Evolutionary conservation across 1,140 invertebrate species (phyloP).

Genomic region (Pomacea maculata): DNA sequence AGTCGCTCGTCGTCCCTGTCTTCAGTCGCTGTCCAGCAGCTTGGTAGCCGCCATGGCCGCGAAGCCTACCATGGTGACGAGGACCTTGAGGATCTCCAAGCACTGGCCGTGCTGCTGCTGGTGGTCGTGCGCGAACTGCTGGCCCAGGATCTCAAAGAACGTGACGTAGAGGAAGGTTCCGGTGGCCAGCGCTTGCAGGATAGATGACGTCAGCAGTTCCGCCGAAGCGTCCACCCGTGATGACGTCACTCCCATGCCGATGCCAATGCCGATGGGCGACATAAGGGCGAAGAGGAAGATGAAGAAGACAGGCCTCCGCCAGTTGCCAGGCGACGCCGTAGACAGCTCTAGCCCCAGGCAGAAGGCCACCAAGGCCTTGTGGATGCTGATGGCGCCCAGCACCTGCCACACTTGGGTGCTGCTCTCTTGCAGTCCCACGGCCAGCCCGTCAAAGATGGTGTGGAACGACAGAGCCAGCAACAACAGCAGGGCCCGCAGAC

Average conservation of each 20-base stretch:
- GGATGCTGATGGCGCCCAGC: slow-evolving; percentile 70
- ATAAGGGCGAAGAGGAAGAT: slow-evolving; percentile 72
- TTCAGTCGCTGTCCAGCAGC: slow-evolving; percentile 25
- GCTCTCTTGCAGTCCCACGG: slow-evolving; percentile 53
- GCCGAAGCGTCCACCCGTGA: slow-evolving; percentile 30
- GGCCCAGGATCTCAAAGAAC: slow-evolving; percentile 87
- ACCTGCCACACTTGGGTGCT: slow-evolving; percentile 75
- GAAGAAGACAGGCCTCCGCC: slow-evolving; percentile 51
- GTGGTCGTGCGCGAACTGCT: slow-evolving; percentile 54
- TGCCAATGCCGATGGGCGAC: slow-evolving; percentile 72
- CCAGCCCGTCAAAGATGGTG: slow-evolving; percentile 59
- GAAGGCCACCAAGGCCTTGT: slow-evolving; percentile 82
- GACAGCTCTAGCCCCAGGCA: slow-evolving; percentile 76
- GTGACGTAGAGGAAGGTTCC: slow-evolving; percentile 92
- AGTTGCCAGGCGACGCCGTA: slow-evolving; percentile 68
- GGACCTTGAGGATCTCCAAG: slow-evolving; percentile 29
- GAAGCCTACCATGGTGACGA: slow-evolving; percentile 38
- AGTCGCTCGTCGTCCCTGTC: neutral
- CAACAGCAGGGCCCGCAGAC: slow-evolving; percentile 50
- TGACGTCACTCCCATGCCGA: slow-evolving; percentile 69
- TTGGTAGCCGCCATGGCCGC: slow-evolving; percentile 32
- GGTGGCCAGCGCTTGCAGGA: slow-evolving; percentile 76
- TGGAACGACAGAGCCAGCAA: slow-evolving; percentile 56
- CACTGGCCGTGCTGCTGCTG: slow-evolving; percentile 5
- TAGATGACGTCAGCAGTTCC: slow-evolving; percentile 62